Evolutionary conservation across 2,113 vertebrate species (phyloP), one percentile per base, ranked within the genome.

Genomic region (Hemiprocne comata): DNA sequence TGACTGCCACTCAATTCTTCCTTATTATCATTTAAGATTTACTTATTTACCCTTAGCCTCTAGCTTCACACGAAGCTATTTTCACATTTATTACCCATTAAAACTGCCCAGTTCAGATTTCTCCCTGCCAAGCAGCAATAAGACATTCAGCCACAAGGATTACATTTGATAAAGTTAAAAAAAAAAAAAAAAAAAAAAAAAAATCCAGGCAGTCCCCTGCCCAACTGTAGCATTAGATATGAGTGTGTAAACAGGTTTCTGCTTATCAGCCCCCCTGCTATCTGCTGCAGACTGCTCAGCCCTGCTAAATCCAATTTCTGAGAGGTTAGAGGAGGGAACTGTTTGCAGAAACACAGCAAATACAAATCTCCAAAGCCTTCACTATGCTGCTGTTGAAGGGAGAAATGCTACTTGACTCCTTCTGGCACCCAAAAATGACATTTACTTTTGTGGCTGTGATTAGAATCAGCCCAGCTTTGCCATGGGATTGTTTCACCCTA

Each of bases 291-390:
- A 90, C 95, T 74, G 92, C 89, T 91, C 95, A 91, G 85, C 86
- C 88, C 83, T 19, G 21, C 91, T 73, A 97, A 97, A 97, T 97
- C 95, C 95, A 96, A 97, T 97, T 97, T 97, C 92, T 90, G 82
- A 83, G 92, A 89, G 85, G 90, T 92, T 92, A 90, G 78, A 93
- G 92, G 86, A 95, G 85, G 89, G 78, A 95, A 86, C 86, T 96
- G 90, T 94, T 97, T 95, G 80, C 93, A 94, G 96, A 96, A 97
- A 92, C 87, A 93, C 55, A 92, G 93, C 85, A 88, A 42, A 62
- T 83, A 90, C 94, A 95, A 96, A 91, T 90, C 82, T 93, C 73
- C 86, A 84, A 92, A 96, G 91, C 93, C 88, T 75, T 95, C 90
- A 36, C 95, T 96, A 94, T 4, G 9, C 64, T 94, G 94, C 90